phyloP scores from a whole-genome alignment of 2,797 vertebrate species.

The Decapterus maruadsi region DNA sequence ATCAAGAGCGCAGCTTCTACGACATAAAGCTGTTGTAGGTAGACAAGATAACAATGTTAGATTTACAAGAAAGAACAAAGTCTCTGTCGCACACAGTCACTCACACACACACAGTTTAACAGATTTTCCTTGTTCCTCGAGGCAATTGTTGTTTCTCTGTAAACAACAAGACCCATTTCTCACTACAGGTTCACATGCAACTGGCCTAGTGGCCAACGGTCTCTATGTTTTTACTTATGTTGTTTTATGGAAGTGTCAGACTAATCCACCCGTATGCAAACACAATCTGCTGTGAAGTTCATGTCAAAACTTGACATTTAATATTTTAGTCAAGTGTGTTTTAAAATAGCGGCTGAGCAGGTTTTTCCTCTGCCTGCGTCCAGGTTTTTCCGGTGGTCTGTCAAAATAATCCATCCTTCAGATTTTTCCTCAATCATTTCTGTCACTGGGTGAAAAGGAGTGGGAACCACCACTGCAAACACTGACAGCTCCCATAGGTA shows the following conservation, averaged over 20 bases:
- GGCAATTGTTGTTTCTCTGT: no score
- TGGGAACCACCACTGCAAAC: background rate
- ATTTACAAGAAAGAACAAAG: no score
- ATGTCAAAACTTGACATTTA: background rate
- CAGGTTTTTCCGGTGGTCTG: conserved; percentile 14
- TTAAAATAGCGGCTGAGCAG: conserved; percentile 37
- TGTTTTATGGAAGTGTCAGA: background rate
- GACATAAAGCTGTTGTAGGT: no score
- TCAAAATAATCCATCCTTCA: conserved; percentile 41
- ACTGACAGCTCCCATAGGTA: conserved; percentile 24
- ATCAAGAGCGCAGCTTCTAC: background rate
- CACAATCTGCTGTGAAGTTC: background rate
- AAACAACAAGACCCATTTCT: background rate
- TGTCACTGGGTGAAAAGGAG: conserved; percentile 39
- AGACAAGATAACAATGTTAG: no score
- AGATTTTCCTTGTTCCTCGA: no score
- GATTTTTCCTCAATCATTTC: conserved; percentile 44
- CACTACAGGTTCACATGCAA: background rate
- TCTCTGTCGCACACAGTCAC: no score
- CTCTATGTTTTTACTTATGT: background rate
- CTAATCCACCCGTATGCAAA: background rate
- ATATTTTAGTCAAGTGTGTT: background rate
- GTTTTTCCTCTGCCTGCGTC: conserved; percentile 24
- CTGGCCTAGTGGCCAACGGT: background rate
- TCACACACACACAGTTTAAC: no score